Conservation (phyloP, 2,113 vertebrate species). For the Labeo catla region DNA sequence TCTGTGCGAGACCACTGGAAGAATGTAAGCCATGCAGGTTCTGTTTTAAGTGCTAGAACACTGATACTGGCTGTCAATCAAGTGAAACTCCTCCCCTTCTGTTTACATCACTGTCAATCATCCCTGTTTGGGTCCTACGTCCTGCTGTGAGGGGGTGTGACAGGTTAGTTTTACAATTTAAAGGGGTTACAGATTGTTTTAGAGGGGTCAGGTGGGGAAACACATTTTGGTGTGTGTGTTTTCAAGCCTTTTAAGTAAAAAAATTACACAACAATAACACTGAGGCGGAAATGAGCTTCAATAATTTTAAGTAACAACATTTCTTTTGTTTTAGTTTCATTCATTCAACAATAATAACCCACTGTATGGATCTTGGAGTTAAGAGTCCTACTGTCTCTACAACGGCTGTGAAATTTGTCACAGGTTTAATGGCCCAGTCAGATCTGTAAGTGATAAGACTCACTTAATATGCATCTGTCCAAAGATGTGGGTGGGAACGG, state of each 20-base stretch:
- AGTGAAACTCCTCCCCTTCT: background rate
- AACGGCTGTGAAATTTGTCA: background rate
- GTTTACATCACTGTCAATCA: conserved; percentile 21
- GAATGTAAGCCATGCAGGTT: conserved; percentile 25
- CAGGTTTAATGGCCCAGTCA: background rate
- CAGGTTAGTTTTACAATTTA: conserved; percentile 22
- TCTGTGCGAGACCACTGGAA: background rate
- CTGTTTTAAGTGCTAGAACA: conserved; percentile 9
- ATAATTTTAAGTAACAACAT: no score
- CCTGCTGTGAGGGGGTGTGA: conserved; percentile 20
- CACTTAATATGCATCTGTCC: conserved; percentile 14
- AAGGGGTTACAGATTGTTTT: conserved; percentile 13
- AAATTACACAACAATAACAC: background rate
- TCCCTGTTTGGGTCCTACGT: background rate
- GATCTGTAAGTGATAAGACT: conserved; percentile 10
- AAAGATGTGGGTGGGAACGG: background rate
- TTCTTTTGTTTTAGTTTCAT: background rate
- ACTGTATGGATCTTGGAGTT: background rate
- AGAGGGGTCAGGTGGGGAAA: background rate
- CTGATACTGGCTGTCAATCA: conserved; percentile 39
- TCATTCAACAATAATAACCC: background rate
- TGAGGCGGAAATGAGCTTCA: background rate
- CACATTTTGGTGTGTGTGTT: background rate
- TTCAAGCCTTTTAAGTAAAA: background rate
- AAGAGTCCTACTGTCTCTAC: background rate